Base-by-base conservation (phyloP, 2,888 invertebrate species). In the Clepsis dumicolana region DNA sequence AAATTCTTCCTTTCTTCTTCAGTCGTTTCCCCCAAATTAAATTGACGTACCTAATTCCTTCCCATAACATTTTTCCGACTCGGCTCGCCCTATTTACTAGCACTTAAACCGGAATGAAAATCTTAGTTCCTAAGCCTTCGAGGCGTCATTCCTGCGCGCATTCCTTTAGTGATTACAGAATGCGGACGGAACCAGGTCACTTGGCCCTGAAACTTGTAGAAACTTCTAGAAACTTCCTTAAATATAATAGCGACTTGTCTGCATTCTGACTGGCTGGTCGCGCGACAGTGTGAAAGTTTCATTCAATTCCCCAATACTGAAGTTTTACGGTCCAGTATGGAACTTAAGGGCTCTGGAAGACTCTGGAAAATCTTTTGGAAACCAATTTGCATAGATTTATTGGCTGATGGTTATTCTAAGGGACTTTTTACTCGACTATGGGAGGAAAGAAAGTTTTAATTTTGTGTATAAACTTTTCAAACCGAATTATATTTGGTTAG, bases 241-340 rank as follows among this genome's bases (percentile, higher is more conserved):
- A 64, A 59, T 68, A 65, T 61, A 52, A 63, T 53, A 53, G 63
- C 12, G 62, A 14, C 53, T 63, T 53, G 53, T 63, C 53, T 32
- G 57, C 57, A 67, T 67, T 68, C 63, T 27, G 57, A 68, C 63
- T 68, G 63, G 59, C 53, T n/a, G 48, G 54, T 24, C 24, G 61
- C 25, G 38, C 57, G 67, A 62, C 63, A 68, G 16, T 66, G 54
- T 18, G 24, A 52, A 74, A 68, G 71, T 71, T 75, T 75, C 32
- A 57, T 72, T 73, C 73, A 69, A 76, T 74, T 74, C 73, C 72
- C 70, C 74, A 72, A 76, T 77, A 71, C 72, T 65, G 73, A 79
- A 67, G 52, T 59, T 67, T 57, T 53, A 2, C 56, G 38, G 48
- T 52, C 57, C 63, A 12, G 48, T 60, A 14, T 38, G 48, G 27